Evolutionary conservation across 2,113 vertebrate genomes (phyloP).

Genomic region (Salvelinus sp.): DNA sequence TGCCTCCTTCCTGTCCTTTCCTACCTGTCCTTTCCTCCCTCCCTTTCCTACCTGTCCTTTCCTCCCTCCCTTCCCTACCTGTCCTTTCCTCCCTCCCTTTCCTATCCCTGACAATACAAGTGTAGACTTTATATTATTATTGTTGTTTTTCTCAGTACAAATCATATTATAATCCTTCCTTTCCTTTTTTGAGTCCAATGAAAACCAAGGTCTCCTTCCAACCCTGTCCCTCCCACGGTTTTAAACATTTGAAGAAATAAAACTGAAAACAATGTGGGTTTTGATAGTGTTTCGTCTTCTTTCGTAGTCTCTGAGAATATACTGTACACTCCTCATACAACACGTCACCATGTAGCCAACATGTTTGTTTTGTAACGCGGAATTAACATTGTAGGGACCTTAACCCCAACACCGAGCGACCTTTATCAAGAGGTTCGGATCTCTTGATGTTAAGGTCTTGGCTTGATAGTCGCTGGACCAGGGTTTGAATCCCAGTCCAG

Average conservation of each 20-base stretch:
- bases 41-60: no score
- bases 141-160: constrained; percentile 73
- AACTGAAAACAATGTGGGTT: constrained; percentile 82
- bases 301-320: constrained; percentile 26
- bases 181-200: constrained; percentile 84
- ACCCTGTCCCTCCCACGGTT: constrained; percentile 89
- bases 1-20: constrained; percentile 78
- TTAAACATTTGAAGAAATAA: constrained; percentile 86
- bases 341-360: background rate
- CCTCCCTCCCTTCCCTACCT: constrained; percentile 33
- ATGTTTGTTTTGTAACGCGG: no score
- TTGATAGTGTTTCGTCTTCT: constrained; percentile 64
- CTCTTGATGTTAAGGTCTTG: no score
- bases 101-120: constrained; percentile 80
- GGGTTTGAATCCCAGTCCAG: no score
- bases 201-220: constrained; percentile 54
- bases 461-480: no score
- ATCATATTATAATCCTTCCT: constrained; percentile 51
- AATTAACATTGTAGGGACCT: no score
- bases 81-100: constrained; percentile 77
- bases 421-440: no score
- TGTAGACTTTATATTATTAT: constrained; percentile 79
- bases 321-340: background rate
- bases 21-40: constrained; percentile 76
- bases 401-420: no score